Base-by-base conservation (phyloP, 2,888 invertebrate genomes). In the Parnassius glacialis region DNA sequence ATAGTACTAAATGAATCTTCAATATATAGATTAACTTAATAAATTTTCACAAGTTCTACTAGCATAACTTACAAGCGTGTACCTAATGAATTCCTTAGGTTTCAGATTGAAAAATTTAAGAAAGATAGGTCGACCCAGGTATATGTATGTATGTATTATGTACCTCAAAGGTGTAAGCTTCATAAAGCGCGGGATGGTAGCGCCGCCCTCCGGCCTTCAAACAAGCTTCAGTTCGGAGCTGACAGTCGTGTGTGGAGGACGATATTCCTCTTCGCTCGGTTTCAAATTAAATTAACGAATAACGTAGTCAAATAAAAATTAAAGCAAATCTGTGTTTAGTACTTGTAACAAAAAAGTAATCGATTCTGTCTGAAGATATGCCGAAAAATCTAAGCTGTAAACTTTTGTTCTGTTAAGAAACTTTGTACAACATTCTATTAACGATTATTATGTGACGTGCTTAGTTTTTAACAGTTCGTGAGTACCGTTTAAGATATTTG, bases 381-480 rank as follows among this genome's bases (percentile, higher is more conserved):
- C 62, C 64, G 74, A 68, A 57, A 63, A 44, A 10, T 51, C 66
- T 65, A 58, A 47, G 52, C 13, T 7, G 52, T 59, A 67, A 72
- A 72, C 66, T 74, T 75, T 70, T 67, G 72, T 70, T 66, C 65
- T 67, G 68, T 72, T 70, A 72, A 68, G 68, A 72, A 80, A 81
- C 79, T 82, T 81, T 80, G 83, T 34, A 7, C 1, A 34, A 34
- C 34, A 86, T 83, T 79, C 74, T 71, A 71, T 70, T 73, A 73
- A 79, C 81, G 81, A 59, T 48, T 63, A 75, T 81, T 85, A 83
- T 85, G 89, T 74, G 78, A 90, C 87, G 89, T 90, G 87, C 89
- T 83, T 84, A 72, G 66, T 67, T 69, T 67, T 60, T 72, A 72
- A 71, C 74, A 68, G 71, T 76, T 79, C 80, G 80, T 81, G 75